These are phyloP conservation scores for Perithous albicinctus DNA, from an alignment of 2,888 invertebrate genomes.

Conservation along the genomic window DNA sequence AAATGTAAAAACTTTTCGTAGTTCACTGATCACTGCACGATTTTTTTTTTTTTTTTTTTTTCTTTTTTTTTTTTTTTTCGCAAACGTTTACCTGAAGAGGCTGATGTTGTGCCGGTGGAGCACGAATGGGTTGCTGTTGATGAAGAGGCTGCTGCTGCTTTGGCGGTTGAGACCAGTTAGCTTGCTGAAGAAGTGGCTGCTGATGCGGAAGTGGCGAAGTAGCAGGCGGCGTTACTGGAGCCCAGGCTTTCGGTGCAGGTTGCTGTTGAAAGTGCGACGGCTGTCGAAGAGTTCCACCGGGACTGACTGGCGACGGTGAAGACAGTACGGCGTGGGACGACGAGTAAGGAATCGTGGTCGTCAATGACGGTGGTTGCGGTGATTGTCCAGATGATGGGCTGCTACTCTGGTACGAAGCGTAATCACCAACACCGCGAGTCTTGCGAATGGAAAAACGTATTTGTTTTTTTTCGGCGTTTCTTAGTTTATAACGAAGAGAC, in stretches of 20 bases:
- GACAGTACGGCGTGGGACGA: conserved; percentile 72
- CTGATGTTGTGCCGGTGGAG: conserved; percentile 60
- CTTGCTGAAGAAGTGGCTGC: conserved; percentile 52
- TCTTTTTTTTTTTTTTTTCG: no score
- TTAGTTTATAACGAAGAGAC: no score
- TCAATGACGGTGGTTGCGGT: conserved; percentile 73
- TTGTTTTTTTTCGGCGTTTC: conserved; percentile 6
- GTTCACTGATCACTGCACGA: not conserved
- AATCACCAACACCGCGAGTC: conserved; percentile 82
- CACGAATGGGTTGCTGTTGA: conserved; percentile 50
- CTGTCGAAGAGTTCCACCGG: conserved; percentile 81
- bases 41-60: no score
- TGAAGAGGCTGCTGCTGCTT: conserved; percentile 65
- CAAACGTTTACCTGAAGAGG: conserved; percentile 72
- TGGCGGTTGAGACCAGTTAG: conserved; percentile 41
- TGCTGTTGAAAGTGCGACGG: conserved; percentile 79
- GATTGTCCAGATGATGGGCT: conserved; percentile 79
- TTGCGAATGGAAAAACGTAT: conserved; percentile 65
- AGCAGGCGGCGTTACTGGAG: conserved; percentile 85
- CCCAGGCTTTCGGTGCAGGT: conserved; percentile 82
- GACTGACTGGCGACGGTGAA: conserved; percentile 79
- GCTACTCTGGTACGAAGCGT: conserved; percentile 80
- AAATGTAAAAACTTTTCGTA: not conserved
- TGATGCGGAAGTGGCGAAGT: conserved; percentile 79
- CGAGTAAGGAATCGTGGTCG: conserved; percentile 68